Base-by-base conservation (phyloP, 2,888 invertebrate species). In the Villa cingulata region DNA sequence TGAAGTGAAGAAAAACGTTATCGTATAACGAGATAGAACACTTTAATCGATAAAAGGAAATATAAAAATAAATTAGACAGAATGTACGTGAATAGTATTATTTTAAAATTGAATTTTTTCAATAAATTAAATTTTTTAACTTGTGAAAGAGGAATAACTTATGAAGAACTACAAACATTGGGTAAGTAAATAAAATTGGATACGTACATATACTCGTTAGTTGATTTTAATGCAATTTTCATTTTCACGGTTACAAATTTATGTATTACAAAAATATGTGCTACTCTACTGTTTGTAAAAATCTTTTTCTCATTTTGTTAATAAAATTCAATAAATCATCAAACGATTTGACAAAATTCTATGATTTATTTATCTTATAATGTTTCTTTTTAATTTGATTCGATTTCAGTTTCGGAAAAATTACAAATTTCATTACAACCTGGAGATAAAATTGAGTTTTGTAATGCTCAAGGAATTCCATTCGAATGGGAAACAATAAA, bases 401-500 rank as follows among this genome's bases (percentile, higher is more conserved):
- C n/a, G 20, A 20, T 32, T 45, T 20, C 39, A 56, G 59, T 56
- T 10, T 47, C 56, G 16, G 49, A 56, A 48, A 54, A 47, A 23
- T 60, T 58, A 42, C 48, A 53, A 29, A 60, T 66, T 40, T 55
- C 58, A 6, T 37, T 44, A 4, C 32, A 53, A 1, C 54, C 58
- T n/a, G 52, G 55, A 9, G 41, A 45, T 1, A 58, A 57, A 3
- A 48, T 68, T 16, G 57, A 59, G 45, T 52, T 67, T 7, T 58
- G 61, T 44, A 62, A 65, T 44, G 61, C 57, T 18, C 51, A 55
- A 9, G 59, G 62, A 1, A 56, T 62, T 15, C 53, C 57, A 2
- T 64, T 66, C 23, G 59, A 61, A 9, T 57, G 57, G 23, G 56
- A 61, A 7, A 51, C 62, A 0, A 57, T 68, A 43, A 60, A 64